Conservation (phyloP, 2,113 vertebrate genomes). For the Parus major region DNA sequence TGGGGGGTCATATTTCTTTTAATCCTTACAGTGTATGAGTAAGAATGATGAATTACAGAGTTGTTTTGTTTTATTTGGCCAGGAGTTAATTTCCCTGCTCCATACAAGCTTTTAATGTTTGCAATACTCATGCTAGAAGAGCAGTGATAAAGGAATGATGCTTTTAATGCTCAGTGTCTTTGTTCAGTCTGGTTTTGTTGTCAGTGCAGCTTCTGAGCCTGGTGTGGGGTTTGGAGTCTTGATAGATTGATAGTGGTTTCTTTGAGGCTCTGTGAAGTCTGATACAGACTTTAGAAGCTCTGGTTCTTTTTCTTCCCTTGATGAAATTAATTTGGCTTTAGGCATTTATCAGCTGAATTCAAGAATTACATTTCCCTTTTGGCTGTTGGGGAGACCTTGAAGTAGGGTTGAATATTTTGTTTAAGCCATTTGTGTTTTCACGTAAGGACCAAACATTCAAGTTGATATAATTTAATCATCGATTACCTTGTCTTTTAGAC, state of each 20-base stretch:
- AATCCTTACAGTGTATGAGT: neutral
- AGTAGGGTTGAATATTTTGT: neutral
- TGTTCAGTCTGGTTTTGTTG: slow-evolving; percentile 3
- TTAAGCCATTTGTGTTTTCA: neutral
- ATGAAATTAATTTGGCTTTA: neutral
- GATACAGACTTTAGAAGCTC: neutral
- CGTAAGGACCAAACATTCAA: neutral
- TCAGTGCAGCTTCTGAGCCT: neutral
- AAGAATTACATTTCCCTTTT: neutral
- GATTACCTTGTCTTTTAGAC: neutral
- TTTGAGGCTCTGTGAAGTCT: neutral
- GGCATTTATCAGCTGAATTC: neutral
- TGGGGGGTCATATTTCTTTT: neutral
- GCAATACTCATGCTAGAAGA: neutral
- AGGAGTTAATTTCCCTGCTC: neutral
- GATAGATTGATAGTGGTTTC: neutral
- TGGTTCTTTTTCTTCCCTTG: neutral
- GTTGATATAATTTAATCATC: neutral
- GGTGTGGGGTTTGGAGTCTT: neutral
- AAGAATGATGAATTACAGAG: neutral
- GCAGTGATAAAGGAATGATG: neutral
- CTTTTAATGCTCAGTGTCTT: neutral
- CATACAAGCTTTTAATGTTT: neutral
- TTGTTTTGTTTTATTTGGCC: neutral
- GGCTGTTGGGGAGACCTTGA: neutral